A percentile compares a stretch with the other conserved stretches of the same genome.
Evolutionary conservation across 2,888 invertebrate genomes (phyloP).

Genomic region (Drosophila affinis): DNA sequence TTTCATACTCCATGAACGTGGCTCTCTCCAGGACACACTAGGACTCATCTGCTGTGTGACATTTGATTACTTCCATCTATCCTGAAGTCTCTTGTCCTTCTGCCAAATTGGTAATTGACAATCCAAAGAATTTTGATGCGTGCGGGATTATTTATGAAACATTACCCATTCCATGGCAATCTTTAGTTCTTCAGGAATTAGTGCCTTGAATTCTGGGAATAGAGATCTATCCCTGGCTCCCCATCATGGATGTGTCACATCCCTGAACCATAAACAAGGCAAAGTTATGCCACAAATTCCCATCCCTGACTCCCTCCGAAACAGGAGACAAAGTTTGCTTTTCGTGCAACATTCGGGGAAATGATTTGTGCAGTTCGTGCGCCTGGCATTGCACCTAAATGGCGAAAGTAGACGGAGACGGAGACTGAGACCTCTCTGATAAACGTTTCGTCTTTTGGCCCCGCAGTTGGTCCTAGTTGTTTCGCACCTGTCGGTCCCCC

Average conservation of each 20-base stretch:
- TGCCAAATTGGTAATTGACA: conserved; percentile 50
- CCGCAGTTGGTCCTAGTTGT: conserved; percentile 62
- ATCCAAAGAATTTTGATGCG: conserved; percentile 47
- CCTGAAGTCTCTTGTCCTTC: conserved; percentile 50
- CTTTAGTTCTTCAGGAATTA: not conserved
- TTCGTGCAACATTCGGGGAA: conserved; percentile 70
- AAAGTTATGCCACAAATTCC: conserved; percentile 78
- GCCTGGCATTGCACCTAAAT: conserved; percentile 30
- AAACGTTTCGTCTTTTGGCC: conserved; percentile 55
- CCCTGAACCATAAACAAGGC: conserved; percentile 80
- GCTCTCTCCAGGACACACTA: not conserved
- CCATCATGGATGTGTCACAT: conserved; percentile 74
- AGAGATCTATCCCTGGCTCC: conserved; percentile 16
- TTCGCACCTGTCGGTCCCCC: conserved; percentile 73
- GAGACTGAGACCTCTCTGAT: conserved; percentile 54
- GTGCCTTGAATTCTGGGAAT: not conserved
- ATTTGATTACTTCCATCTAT: conserved; percentile 70
- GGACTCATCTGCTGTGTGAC: conserved; percentile 69
- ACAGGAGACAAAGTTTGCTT: conserved; percentile 72
- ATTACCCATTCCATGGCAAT: not conserved
- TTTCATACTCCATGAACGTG: conserved; percentile 61
- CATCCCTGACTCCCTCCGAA: conserved; percentile 35
- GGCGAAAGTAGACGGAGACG: conserved; percentile 25
- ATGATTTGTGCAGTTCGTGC: conserved; percentile 82
- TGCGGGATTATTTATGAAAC: conserved; percentile 60